Evolutionary conservation across 2,888 invertebrate genomes (phyloP), one percentile per base, ranked within the genome.

Genomic region (Drosophila neotestacea): DNA sequence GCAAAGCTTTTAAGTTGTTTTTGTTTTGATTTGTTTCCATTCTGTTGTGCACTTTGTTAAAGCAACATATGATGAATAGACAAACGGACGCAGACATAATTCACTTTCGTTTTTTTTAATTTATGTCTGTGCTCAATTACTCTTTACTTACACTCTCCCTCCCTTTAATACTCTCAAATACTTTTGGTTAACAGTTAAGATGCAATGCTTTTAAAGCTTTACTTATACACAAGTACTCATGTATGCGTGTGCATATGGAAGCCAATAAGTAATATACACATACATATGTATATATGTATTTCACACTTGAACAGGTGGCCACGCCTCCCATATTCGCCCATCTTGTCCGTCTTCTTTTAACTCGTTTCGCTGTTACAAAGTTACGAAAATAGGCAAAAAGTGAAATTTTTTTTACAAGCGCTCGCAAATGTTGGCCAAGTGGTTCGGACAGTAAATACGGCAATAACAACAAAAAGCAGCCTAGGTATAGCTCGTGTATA

Each of bases 341-440:
- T 28, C 38, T 46, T 1, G 41, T 28, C 30, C 66, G 50, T 58
- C 51, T 70, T 54, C 60, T 52, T 41, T 72, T 36, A 58, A 70
- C 38, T 22, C 42, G 51, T 52, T 69, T 66, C 22, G 58, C 32
- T 56, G 61, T 70, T 73, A 64, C 61, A 6, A 54, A 61, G 62
- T 73, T 74, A 73, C 63, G 32, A 68, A 77, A 71, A 83, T 79
- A 81, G 75, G 65, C 75, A 81, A 79, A 84, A 84, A 84, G 84
- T 84, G 84, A 84, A 84, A 84, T 77, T 83, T 83, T 83, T 62
- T 36, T 60, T 63, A 73, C 47, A 64, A 66, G 28, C 73, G 38
- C 44, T 72, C 39, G 70, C 70, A 63, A 74, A 75, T 66, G 68
- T 81, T 70, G 74, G 76, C 69, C 68, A 77, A 77, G 71, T 70